Conservation (phyloP, 1,140 invertebrate genomes). For the Orius insidiosus region DNA sequence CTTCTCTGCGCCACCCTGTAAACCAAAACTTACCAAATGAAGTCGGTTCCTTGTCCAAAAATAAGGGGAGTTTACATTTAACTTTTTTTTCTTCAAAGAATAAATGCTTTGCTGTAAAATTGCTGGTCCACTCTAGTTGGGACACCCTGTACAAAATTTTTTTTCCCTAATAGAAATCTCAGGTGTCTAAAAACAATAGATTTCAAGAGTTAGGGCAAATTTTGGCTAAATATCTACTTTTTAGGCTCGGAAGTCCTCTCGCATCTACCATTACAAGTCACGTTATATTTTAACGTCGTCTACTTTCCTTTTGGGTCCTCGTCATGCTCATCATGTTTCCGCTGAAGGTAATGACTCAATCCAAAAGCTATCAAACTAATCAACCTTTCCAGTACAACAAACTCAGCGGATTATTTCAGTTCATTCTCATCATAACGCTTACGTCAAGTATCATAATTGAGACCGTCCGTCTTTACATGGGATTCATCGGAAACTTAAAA, state of each 20-base stretch:
- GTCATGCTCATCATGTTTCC: slow-evolving; percentile 41
- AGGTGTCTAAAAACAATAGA: no score
- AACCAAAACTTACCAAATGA: no score
- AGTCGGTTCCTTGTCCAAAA: no score
- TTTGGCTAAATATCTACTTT: no score
- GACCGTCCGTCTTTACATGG: slow-evolving; percentile 57
- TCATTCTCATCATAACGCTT: slow-evolving; percentile 53
- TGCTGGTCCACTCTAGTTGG: no score
- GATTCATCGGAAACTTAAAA: slow-evolving; percentile 70
- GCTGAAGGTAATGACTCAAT: slow-evolving; percentile 30
- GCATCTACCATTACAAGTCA: slow-evolving; percentile 63
- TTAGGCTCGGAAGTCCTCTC: slow-evolving; percentile 8
- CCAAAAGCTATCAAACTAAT: neutral
- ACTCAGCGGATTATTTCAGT: slow-evolving; percentile 52
- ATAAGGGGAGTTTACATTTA: no score
- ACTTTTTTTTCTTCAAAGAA: no score
- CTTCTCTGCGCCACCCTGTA: no score
- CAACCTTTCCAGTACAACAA: slow-evolving; percentile 44
- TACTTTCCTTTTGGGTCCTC: slow-evolving; percentile 49
- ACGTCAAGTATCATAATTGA: slow-evolving; percentile 52
- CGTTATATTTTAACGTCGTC: slow-evolving; percentile 61
- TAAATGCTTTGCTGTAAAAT: no score
- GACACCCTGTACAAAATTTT: no score
- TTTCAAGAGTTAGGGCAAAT: no score
- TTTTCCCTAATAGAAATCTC: no score